A percentile compares a stretch with the other conserved stretches of the same genome.
Evolutionary conservation across 2,888 invertebrate species (phyloP).

Genomic region (Dioctria rufipes): DNA sequence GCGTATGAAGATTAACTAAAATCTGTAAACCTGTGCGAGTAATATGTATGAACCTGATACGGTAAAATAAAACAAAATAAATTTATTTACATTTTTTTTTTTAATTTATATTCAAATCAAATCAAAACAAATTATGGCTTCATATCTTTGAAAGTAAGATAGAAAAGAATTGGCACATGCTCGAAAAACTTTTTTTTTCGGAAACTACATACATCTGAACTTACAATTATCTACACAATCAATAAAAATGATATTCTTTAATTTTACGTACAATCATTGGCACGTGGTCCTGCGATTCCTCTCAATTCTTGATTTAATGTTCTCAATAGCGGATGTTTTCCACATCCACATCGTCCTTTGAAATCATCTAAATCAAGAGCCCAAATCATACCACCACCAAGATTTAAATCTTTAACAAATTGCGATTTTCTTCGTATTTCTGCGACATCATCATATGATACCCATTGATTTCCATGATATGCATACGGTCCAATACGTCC

Average conservation of each 20-base stretch:
- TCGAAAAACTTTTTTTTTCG: not conserved
- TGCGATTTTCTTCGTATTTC: constrained; percentile 78
- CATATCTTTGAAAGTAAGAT: not conserved
- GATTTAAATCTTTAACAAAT: constrained; percentile 74
- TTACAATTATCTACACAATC: constrained; percentile 32
- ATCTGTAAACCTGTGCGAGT: too few relatives aligned
- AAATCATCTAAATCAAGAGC: constrained; percentile 86
- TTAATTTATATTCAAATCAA: not conserved
- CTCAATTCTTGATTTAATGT: constrained; percentile 76
- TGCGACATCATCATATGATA: constrained; percentile 81
- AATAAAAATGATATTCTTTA: not conserved
- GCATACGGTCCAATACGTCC: constrained; percentile 83
- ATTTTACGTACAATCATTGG: constrained; percentile 72
- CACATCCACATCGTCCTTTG: constrained; percentile 79
- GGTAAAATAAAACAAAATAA: too few relatives aligned
- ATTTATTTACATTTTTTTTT: not conserved
- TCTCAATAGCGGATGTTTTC: constrained; percentile 78
- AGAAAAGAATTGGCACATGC: too few relatives aligned
- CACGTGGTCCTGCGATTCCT: constrained; percentile 70
- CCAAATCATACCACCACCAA: constrained; percentile 85
- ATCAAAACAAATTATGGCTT: not conserved
- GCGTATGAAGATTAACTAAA: too few relatives aligned
- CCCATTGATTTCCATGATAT: constrained; percentile 82
- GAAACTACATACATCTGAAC: not conserved
- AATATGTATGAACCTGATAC: too few relatives aligned